Conservation (phyloP, 2,888 invertebrate species). For the Ornithoptera alexandrae region DNA sequence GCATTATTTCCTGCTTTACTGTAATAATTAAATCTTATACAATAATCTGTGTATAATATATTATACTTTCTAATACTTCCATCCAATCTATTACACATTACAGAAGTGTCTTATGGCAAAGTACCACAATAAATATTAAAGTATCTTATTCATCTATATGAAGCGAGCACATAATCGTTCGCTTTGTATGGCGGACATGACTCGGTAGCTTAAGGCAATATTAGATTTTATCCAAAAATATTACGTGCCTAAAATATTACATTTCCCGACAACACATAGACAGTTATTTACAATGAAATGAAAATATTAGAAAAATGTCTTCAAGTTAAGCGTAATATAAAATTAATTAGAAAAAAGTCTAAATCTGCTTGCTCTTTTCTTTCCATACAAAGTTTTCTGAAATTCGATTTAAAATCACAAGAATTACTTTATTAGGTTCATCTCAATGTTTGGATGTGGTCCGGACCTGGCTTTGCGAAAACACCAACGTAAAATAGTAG, state of each 20-base stretch:
- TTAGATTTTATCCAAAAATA: conserved; percentile 3
- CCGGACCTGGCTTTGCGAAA: too few species aligned
- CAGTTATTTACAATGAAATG: not conserved
- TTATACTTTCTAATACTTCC: not conserved
- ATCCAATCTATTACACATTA: not conserved
- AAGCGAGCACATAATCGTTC: not conserved
- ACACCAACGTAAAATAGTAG: too few species aligned
- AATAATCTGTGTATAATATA: not conserved
- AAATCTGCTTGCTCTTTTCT: not conserved
- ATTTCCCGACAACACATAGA: not conserved
- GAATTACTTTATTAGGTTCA: too few species aligned
- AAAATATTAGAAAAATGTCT: not conserved
- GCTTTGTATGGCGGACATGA: conserved; percentile 2
- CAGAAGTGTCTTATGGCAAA: not conserved
- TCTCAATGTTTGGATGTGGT: too few species aligned
- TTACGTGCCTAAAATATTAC: conserved; percentile 2
- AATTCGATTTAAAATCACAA: too few species aligned
- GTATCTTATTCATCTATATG: not conserved
- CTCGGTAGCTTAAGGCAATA: not conserved
- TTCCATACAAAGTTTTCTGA: too few species aligned
- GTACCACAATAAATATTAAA: conserved; percentile 1
- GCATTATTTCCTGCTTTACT: too few species aligned
- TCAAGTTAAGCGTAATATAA: not conserved
- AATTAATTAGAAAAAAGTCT: not conserved
- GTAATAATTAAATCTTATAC: not conserved